Evolutionary conservation across 2,113 vertebrate species (phyloP).

Genomic region (Pseudorasbora parva): DNA sequence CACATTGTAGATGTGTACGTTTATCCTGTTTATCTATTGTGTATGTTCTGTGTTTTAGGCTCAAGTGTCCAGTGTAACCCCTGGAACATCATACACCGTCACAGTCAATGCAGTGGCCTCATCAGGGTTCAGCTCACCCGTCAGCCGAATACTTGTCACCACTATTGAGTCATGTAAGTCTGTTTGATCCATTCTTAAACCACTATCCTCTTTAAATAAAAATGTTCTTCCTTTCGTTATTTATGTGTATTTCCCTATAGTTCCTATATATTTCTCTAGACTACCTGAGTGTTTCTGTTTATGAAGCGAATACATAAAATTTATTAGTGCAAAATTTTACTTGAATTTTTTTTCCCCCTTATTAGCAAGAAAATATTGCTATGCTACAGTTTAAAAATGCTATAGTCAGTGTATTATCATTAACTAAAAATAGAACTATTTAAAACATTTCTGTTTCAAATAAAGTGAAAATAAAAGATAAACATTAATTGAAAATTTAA

Average conservation of each 20-base stretch:
- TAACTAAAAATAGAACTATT: too few relatives aligned
- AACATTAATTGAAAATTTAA: too few relatives aligned
- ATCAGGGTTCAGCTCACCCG: constrained; percentile 82
- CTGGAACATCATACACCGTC: constrained; percentile 80
- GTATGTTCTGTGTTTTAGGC: constrained; percentile 72
- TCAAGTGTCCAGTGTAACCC: constrained; percentile 76
- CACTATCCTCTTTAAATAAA: background rate
- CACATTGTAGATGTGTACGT: background rate
- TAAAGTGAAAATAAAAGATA: too few relatives aligned
- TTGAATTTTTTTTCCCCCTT: too few relatives aligned
- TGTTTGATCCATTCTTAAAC: constrained; percentile 52
- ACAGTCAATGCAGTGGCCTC: constrained; percentile 84
- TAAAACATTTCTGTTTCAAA: too few relatives aligned
- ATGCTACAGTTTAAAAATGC: too few relatives aligned
- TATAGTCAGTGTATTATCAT: too few relatives aligned
- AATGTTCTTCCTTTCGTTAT: background rate
- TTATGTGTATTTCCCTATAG: background rate
- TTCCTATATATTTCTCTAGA: background rate
- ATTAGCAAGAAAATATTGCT: too few relatives aligned
- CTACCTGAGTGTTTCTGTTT: background rate
- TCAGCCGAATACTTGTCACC: constrained; percentile 83
- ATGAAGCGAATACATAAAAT: too few relatives aligned
- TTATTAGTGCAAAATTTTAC: background rate
- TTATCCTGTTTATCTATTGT: constrained; percentile 4
- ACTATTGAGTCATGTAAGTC: constrained; percentile 82